Conservation (phyloP, 23 tunicate species). For the Botrylloides violaceus region DNA sequence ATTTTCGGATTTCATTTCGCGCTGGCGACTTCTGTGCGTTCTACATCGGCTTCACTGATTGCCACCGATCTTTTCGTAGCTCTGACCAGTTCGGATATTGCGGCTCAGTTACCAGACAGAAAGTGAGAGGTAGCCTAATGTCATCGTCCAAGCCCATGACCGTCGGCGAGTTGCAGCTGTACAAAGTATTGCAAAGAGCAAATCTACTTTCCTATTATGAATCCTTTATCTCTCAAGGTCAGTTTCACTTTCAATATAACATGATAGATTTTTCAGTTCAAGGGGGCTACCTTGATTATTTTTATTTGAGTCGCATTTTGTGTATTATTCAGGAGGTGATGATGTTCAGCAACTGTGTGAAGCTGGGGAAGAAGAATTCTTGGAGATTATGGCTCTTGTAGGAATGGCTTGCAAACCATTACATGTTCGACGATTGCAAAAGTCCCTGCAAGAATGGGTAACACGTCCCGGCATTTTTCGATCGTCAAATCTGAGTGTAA, state of each 20-base stretch:
- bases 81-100: no score
- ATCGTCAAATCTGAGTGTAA: background rate
- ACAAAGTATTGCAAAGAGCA: slow-evolving; percentile 64
- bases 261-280: no score
- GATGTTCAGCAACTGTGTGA: slow-evolving; percentile 83
- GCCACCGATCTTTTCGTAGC: no score
- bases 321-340: slow-evolving; percentile 89
- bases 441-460: slow-evolving; percentile 86
- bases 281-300: no score
- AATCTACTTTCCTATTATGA: slow-evolving; percentile 53
- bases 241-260: no score
- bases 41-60: no score
- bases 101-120: no score
- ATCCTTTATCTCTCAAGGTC: slow-evolving; percentile 42
- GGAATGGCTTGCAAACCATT: slow-evolving; percentile 88
- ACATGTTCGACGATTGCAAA: slow-evolving; percentile 80
- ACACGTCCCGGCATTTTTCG: slow-evolving; percentile 16
- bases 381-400: slow-evolving; percentile 69
- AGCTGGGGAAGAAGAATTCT: slow-evolving; percentile 86
- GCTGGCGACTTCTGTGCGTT: no score
- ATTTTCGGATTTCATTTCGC: no score
- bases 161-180: slow-evolving; percentile 47
- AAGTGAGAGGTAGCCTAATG: no score
- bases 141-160: slow-evolving; percentile 18
- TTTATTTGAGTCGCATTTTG: no score